Base-by-base conservation (phyloP, 2,888 invertebrate species). In the Drosophila mayaguana region DNA sequence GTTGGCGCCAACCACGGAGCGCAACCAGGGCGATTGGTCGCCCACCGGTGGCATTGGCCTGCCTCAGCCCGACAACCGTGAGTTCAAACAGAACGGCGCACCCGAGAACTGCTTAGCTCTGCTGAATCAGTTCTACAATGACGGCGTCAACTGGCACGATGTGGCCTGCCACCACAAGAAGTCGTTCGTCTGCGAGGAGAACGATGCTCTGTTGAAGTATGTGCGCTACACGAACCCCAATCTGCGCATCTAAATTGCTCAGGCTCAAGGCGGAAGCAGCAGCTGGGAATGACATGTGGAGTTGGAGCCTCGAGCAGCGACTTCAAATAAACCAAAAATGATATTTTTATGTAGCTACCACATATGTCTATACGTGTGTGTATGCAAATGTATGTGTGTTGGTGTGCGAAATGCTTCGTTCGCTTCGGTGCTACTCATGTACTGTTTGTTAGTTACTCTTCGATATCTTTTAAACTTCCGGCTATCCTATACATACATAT, bases 91-190 rank as follows among this genome's bases (percentile, higher is more conserved):
- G 90, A 96, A 96, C 93, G 97, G 97, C 55, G 97, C 97, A 2
- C 95, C 96, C 34, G 97, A 97, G 93, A 97, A 97, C 92, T 97
- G 97, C 91, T 92, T 97, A 75, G 97, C 97, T 2, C 94, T 97
- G 77, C 94, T 97, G 59, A 97, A 97, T 93, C 96, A 97, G 92
- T 97, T 97, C 94, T 97, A 97, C 94, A 96, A 97, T 85, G 97
- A 97, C 89, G 97, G 97, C 34, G 96, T 97, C 56, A 96, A 97
- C 93, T 97, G 97, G 97, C 97, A 97, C 91, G 96, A 97, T 91
- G 97, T 97, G 55, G 97, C 97, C 73, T 97, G 97, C 92, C 97
- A 97, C 91, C 97, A 97, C 92, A 95, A 95, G 92, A 97, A 97
- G 93, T 96, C 97, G 1, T 97, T 96, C 94, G 96, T 97, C 38